Percentiles rank a stretch among this genome's conserved stretches.
Evolutionary conservation across 1,140 invertebrate species (phyloP).

Genomic region (Scaptomyza pallida): DNA sequence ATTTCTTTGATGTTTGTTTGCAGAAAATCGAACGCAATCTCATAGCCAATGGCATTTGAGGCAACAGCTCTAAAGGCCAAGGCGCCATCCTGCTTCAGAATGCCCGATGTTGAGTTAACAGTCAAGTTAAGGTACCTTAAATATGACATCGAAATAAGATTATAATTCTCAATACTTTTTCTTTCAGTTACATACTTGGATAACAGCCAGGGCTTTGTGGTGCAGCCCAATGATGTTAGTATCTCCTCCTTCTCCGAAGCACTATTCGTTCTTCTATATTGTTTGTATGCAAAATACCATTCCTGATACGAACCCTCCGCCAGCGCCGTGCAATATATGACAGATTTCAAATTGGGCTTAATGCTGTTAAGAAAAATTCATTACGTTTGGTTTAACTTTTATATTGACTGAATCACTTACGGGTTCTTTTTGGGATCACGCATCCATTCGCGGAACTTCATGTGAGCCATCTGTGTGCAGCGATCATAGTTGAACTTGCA

Average conservation of each 20-base stretch:
- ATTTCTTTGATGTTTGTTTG: slow-evolving; percentile 84
- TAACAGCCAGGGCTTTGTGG: slow-evolving; percentile 83
- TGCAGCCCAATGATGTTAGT: slow-evolving; percentile 86
- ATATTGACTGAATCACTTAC: slow-evolving; percentile 49
- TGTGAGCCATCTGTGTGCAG: slow-evolving; percentile 84
- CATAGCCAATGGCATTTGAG: slow-evolving; percentile 84
- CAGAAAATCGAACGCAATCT: slow-evolving; percentile 85
- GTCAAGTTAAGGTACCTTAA: slow-evolving; percentile 84
- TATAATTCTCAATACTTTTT: neutral
- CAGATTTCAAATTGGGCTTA: slow-evolving; percentile 84
- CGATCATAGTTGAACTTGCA: slow-evolving; percentile 85
- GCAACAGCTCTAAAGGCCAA: slow-evolving; percentile 84
- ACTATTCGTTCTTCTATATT: slow-evolving; percentile 85
- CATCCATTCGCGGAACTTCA: slow-evolving; percentile 85
- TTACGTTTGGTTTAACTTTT: neutral
- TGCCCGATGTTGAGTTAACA: slow-evolving; percentile 83
- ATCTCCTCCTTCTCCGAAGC: slow-evolving; percentile 87
- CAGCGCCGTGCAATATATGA: slow-evolving; percentile 86
- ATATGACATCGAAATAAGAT: too few relatives aligned
- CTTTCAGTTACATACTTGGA: slow-evolving; percentile 83
- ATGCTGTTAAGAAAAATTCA: slow-evolving; percentile 74
- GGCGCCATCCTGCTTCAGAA: slow-evolving; percentile 85
- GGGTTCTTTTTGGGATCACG: slow-evolving; percentile 51
- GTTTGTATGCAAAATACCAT: slow-evolving; percentile 86
- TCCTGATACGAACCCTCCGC: slow-evolving; percentile 84